phyloP scores from a whole-genome alignment of 2,888 invertebrate species.

The Aporophyla lueneburgensis region DNA sequence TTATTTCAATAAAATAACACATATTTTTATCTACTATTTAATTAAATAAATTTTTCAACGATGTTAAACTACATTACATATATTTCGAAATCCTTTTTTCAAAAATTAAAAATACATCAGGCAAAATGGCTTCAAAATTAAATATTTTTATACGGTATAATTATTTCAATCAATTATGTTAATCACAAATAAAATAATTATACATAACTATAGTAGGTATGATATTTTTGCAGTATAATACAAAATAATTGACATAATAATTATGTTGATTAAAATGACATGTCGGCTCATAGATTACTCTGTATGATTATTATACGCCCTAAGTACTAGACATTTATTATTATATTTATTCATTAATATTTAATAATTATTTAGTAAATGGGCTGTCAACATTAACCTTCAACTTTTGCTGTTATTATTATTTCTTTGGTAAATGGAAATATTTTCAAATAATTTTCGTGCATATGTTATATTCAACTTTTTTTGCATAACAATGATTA shows the following conservation, averaged over 20 bases:
- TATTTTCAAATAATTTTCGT: constrained; percentile 8
- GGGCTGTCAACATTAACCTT: constrained; percentile 52
- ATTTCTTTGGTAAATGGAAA: constrained; percentile 31
- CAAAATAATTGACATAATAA: constrained; percentile 21
- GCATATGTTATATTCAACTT: constrained; percentile 13
- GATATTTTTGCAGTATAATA: constrained; percentile 12
- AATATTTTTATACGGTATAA: constrained; percentile 20
- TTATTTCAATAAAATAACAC: constrained; percentile 34
- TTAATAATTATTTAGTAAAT: constrained; percentile 33
- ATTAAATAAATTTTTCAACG: constrained; percentile 65
- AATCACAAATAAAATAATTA: constrained; percentile 29
- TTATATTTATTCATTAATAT: constrained; percentile 19
- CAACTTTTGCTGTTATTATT: background rate
- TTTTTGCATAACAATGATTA: constrained; percentile 1
- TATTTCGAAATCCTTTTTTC: constrained; percentile 33
- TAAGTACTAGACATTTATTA: constrained; percentile 56
- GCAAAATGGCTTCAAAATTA: constrained; percentile 30
- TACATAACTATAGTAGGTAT: background rate
- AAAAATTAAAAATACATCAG: constrained; percentile 45
- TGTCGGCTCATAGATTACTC: constrained; percentile 55
- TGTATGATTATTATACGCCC: constrained; percentile 41
- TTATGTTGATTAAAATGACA: constrained; percentile 31
- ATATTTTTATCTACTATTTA: constrained; percentile 60
- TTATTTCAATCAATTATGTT: constrained; percentile 27
- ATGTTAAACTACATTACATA: constrained; percentile 58